A percentile compares a stretch with the other conserved stretches of the same genome.
phyloP scores from a whole-genome alignment of 2,888 invertebrate genomes.

The Nowickia ferox region DNA sequence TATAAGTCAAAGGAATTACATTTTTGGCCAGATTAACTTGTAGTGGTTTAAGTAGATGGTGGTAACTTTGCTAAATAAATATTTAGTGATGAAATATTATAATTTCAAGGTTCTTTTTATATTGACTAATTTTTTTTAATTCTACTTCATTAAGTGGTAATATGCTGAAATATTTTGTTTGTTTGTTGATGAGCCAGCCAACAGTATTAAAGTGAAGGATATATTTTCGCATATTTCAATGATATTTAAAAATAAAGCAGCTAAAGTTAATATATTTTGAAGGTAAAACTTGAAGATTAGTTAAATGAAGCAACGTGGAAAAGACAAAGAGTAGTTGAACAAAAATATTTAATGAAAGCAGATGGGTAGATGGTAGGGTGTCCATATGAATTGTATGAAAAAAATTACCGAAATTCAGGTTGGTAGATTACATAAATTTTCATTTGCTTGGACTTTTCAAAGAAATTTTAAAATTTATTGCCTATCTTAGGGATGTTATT shows the following conservation, averaged over 20 bases:
- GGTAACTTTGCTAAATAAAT: slow-evolving; percentile 15
- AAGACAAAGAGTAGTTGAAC: neutral
- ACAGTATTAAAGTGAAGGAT: slow-evolving; percentile 8
- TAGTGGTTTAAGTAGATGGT: slow-evolving; percentile 33
- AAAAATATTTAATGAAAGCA: neutral
- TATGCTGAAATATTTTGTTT: neutral
- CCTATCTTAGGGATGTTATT: too few relatives aligned
- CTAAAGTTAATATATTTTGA: neutral
- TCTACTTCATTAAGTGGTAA: neutral
- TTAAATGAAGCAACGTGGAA: neutral
- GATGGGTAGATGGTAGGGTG: too few relatives aligned
- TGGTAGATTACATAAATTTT: too few relatives aligned
- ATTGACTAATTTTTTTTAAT: neutral
- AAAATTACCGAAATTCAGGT: too few relatives aligned
- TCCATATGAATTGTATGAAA: too few relatives aligned
- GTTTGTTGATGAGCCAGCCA: neutral
- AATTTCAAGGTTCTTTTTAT: slow-evolving; percentile 46
- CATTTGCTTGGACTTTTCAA: too few relatives aligned
- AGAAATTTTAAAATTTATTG: too few relatives aligned
- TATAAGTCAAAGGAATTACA: slow-evolving; percentile 36
- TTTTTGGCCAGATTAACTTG: slow-evolving; percentile 58
- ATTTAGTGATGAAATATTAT: neutral
- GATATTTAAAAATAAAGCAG: neutral
- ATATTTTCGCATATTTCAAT: neutral
- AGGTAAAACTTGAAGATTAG: neutral